Evolutionary conservation across 2,888 invertebrate genomes (phyloP).

Genomic region (Andricus curvator): DNA sequence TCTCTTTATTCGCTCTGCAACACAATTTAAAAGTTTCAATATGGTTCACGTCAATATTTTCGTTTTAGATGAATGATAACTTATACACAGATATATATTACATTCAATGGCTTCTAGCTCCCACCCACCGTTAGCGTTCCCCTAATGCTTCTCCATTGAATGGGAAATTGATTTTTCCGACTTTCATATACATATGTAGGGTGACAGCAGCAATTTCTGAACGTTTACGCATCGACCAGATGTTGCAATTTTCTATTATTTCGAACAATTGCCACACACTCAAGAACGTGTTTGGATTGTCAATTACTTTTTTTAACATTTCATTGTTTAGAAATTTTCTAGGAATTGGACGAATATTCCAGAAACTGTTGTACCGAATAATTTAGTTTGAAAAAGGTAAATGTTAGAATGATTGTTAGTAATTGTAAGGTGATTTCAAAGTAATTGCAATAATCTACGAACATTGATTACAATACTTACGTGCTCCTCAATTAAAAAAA

Average conservation of each 20-base stretch:
- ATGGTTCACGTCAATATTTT: neutral
- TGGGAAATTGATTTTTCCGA: constrained; percentile 21
- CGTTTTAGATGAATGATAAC: neutral
- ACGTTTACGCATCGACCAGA: neutral
- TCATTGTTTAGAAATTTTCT: too few species aligned
- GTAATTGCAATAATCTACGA: too few species aligned
- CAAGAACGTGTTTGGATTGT: neutral
- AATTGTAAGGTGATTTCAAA: too few species aligned
- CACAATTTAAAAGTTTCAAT: constrained; percentile 40
- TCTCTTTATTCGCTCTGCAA: constrained; percentile 79
- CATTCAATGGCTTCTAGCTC: neutral
- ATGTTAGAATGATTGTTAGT: too few species aligned
- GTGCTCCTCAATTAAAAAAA: too few species aligned
- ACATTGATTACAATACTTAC: too few species aligned
- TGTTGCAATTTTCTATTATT: constrained; percentile 16
- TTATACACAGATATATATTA: neutral
- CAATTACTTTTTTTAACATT: neutral
- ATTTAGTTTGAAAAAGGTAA: too few species aligned
- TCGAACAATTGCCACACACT: neutral
- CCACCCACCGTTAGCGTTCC: neutral
- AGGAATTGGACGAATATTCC: too few species aligned
- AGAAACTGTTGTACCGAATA: too few species aligned
- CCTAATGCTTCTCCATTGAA: neutral
- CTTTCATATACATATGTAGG: neutral
- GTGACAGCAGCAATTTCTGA: neutral